Percentiles rank a stretch among this genome's conserved stretches.
Conservation (phyloP, 2,113 vertebrate species). For the Formicarius rufipectus region DNA sequence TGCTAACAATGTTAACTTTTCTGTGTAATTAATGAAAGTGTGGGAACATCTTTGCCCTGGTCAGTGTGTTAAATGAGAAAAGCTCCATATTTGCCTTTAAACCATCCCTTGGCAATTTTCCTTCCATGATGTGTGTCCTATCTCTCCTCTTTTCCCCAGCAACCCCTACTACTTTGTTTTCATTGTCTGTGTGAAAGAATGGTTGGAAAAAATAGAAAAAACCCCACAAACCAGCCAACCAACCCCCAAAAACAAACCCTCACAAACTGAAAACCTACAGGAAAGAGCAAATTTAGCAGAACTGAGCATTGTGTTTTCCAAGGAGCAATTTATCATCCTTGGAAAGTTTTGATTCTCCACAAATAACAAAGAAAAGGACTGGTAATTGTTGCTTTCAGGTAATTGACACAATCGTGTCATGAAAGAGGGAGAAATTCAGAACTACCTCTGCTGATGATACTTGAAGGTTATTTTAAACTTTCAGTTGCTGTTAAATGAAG, state of each 20-base stretch:
- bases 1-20: constrained; percentile 54
- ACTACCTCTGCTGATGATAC: constrained; percentile 32
- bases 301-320: constrained; percentile 43
- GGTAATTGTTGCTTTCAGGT: constrained; percentile 67
- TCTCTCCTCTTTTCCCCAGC: not conserved
- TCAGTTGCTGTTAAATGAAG: constrained; percentile 43
- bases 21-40: constrained; percentile 60
- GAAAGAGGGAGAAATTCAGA: constrained; percentile 56
- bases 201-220: not conserved
- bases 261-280: not conserved
- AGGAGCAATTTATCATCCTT: constrained; percentile 76
- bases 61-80: constrained; percentile 50
- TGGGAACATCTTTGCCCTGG: constrained; percentile 46
- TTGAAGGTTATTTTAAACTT: constrained; percentile 65
- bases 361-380: constrained; percentile 69
- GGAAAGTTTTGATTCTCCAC: constrained; percentile 72
- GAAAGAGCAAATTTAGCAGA: constrained; percentile 74
- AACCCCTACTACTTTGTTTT: not conserved
- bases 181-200: constrained; percentile 53
- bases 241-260: too few relatives aligned
- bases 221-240: too few relatives aligned
- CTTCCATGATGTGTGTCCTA: not conserved
- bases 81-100: constrained; percentile 1
- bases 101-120: not conserved
- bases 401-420: constrained; percentile 73